Conservation (phyloP, 2,888 invertebrate species). For the Aleiodes testaceus region DNA sequence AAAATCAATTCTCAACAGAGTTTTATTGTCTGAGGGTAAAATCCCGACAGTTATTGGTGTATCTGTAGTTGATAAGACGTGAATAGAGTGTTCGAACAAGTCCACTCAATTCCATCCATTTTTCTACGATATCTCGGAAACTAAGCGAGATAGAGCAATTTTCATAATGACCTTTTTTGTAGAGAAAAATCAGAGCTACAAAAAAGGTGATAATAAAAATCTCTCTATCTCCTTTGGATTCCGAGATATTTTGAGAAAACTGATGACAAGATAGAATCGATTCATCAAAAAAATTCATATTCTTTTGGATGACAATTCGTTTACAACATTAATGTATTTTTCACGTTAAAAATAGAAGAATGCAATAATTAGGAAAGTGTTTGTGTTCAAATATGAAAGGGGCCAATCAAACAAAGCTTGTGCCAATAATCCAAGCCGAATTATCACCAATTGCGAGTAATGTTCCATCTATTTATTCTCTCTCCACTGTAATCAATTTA, state of each 20-base stretch:
- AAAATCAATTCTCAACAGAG: background rate
- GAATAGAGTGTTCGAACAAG: too few relatives aligned
- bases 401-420: constrained; percentile 1
- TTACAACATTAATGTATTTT: too few relatives aligned
- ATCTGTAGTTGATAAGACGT: constrained; percentile 30
- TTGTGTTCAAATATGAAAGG: background rate
- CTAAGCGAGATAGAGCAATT: background rate
- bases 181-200: too few relatives aligned
- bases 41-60: background rate
- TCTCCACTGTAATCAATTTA: background rate
- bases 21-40: background rate
- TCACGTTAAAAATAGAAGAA: too few relatives aligned
- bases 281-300: too few relatives aligned
- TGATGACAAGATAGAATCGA: too few relatives aligned
- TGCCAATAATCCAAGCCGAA: constrained; percentile 9
- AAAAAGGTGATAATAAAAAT: too few relatives aligned
- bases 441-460: constrained; percentile 3
- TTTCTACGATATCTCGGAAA: background rate
- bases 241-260: too few relatives aligned
- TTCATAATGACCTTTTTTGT: background rate
- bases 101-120: too few relatives aligned
- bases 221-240: too few relatives aligned
- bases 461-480: constrained; percentile 11
- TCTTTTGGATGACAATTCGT: too few relatives aligned
- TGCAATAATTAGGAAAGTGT: too few relatives aligned